These are phyloP conservation scores for Cyanoderma ruficeps DNA, from an alignment of 2,113 vertebrate species.

Conservation along the genomic window DNA sequence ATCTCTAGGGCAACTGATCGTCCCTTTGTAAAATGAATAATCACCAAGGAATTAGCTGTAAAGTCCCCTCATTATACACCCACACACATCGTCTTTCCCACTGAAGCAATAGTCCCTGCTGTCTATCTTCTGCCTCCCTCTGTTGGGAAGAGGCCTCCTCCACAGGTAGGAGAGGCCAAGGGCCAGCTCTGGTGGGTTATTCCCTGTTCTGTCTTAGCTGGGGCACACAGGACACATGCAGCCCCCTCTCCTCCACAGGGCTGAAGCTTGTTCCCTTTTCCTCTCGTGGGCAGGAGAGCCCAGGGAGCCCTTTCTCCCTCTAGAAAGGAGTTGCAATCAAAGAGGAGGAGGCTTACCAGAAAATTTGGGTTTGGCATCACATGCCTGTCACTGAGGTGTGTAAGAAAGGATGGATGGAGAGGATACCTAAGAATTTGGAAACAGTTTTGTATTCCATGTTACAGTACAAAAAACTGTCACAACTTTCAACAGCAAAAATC, in stretches of 20 bases:
- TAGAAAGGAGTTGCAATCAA: not conserved
- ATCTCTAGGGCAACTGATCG: not conserved
- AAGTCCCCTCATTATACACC: slow-evolving; percentile 38
- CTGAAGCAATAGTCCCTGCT: not conserved
- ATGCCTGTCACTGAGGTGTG: not conserved
- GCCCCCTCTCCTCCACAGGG: not conserved
- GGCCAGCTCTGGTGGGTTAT: not conserved
- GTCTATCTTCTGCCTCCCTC: slow-evolving; percentile 38
- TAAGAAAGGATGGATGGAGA: fast-evolving
- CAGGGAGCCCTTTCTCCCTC: not conserved
- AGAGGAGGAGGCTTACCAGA: not conserved
- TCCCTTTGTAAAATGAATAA: slow-evolving; percentile 29
- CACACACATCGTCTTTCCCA: not conserved
- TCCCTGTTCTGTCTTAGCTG: not conserved
- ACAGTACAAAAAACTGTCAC: not conserved
- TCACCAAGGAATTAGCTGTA: slow-evolving; percentile 10
- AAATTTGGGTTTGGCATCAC: not conserved
- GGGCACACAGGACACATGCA: fast-evolving
- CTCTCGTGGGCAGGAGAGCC: fast-evolving
- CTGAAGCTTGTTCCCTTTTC: not conserved
- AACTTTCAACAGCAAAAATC: not conserved
- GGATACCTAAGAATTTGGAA: not conserved
- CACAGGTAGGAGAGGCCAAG: not conserved
- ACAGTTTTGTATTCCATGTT: not conserved
- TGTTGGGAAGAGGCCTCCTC: slow-evolving; percentile 4